Evolutionary conservation across 2,888 invertebrate species (phyloP).

Genomic region (Tenthredo scrophulariae): DNA sequence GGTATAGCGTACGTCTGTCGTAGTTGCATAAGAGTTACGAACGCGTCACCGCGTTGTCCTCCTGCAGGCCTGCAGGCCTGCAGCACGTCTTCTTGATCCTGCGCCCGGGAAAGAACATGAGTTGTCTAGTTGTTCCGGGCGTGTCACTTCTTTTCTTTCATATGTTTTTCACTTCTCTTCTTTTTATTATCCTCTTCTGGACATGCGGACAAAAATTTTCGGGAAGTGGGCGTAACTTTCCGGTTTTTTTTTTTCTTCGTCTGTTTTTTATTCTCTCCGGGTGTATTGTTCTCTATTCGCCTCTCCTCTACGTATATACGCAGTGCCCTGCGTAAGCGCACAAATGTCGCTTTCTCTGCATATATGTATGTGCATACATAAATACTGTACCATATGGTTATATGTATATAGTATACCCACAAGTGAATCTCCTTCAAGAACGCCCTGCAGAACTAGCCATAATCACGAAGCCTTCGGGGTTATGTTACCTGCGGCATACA

Average conservation of each 20-base stretch:
- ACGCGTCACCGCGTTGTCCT: conserved; percentile 17
- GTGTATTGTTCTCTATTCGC: conserved; percentile 43
- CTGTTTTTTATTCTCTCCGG: not conserved
- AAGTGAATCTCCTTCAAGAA: conserved; percentile 49
- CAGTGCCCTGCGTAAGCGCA: not conserved
- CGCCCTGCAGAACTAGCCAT: conserved; percentile 51
- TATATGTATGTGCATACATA: not conserved
- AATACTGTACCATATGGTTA: not conserved
- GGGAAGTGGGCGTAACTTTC: conserved; percentile 53
- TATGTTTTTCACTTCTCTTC: not conserved
- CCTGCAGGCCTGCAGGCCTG: not conserved
- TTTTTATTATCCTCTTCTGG: conserved; percentile 27
- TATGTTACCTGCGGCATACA: conserved; percentile 52
- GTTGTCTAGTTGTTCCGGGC: conserved; percentile 51
- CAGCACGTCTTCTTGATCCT: conserved; percentile 25
- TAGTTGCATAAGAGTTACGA: conserved; percentile 42
- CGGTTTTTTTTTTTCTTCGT: conserved; percentile 32
- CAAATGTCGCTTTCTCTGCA: conserved; percentile 15
- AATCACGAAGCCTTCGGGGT: conserved; percentile 40
- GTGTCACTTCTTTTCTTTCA: conserved; percentile 41
- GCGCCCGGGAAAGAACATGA: conserved; percentile 36
- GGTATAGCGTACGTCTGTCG: not conserved
- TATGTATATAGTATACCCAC: conserved; percentile 20
- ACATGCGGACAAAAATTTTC: conserved; percentile 51
- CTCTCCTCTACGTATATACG: not conserved